Conservation (phyloP, 2,888 invertebrate genomes). For the Lathronympha strigana region DNA sequence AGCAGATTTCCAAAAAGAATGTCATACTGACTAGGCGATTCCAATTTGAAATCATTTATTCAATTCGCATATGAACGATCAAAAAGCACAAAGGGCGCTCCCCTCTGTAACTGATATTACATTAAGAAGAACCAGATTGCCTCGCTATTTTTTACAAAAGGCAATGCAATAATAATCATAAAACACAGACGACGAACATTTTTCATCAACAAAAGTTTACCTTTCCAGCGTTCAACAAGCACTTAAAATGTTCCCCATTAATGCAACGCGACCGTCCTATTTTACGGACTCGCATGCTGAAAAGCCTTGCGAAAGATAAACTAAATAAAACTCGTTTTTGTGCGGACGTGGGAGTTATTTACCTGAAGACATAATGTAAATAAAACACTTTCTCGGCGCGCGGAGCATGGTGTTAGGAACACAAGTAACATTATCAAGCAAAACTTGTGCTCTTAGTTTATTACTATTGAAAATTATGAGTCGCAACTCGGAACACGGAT, state of each 20-base stretch:
- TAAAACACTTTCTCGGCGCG: slow-evolving; percentile 27
- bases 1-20: neutral
- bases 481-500: neutral
- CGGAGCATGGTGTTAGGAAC: slow-evolving; percentile 34
- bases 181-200: slow-evolving; percentile 3
- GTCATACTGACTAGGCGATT: slow-evolving; percentile 1
- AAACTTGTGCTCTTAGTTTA: slow-evolving; percentile 34
- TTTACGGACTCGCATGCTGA: slow-evolving; percentile 44
- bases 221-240: slow-evolving; percentile 58
- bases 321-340: slow-evolving; percentile 29
- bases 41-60: slow-evolving; percentile 20
- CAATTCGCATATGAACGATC: slow-evolving; percentile 21
- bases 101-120: slow-evolving; percentile 23
- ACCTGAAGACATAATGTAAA: slow-evolving; percentile 36
- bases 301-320: slow-evolving; percentile 19
- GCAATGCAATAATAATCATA: slow-evolving; percentile 15
- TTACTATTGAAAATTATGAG: slow-evolving; percentile 33
- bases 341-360: slow-evolving; percentile 26
- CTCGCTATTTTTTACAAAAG: neutral
- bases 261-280: slow-evolving; percentile 57
- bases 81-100: slow-evolving; percentile 16
- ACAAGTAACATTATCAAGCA: slow-evolving; percentile 17
- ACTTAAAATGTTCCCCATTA: slow-evolving; percentile 60
- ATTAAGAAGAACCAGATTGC: slow-evolving; percentile 7
- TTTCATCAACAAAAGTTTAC: slow-evolving; percentile 44